A percentile compares a stretch with the other conserved stretches of the same genome.
Evolutionary conservation across 2,888 invertebrate species (phyloP).

Genomic region (Cyclophora punctaria): DNA sequence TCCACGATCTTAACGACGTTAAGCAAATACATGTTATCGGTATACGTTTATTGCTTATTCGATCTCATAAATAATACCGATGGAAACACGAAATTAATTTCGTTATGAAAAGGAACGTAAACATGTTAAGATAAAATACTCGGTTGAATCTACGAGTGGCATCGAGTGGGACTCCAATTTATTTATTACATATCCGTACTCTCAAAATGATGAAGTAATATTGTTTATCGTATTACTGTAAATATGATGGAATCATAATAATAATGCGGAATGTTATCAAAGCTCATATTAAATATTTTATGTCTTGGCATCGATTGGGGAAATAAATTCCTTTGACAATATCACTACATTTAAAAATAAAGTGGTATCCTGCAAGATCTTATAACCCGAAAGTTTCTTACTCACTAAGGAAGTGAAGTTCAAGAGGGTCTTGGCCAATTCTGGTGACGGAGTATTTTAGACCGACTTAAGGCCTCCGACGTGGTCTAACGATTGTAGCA

Average conservation of each 20-base stretch:
- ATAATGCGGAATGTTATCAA: slow-evolving; percentile 9
- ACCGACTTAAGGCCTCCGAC: no score
- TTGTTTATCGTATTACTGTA: slow-evolving; percentile 18
- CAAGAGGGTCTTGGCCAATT: no score
- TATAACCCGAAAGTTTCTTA: no score
- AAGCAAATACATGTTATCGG: slow-evolving; percentile 71
- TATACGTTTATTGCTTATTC: slow-evolving; percentile 71
- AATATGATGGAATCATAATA: slow-evolving; percentile 11
- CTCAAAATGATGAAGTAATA: slow-evolving; percentile 22
- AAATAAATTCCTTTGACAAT: no score
- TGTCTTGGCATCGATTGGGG: no score
- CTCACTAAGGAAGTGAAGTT: no score
- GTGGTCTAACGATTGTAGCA: no score
- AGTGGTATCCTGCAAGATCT: no score
- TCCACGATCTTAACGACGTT: slow-evolving; percentile 68
- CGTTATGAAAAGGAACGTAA: slow-evolving; percentile 54
- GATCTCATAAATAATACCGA: slow-evolving; percentile 68
- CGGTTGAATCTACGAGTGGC: slow-evolving; percentile 29
- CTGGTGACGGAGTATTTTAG: no score
- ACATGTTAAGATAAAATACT: slow-evolving; percentile 42
- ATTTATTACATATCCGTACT: slow-evolving; percentile 30
- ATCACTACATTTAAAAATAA: no score
- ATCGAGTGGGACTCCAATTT: slow-evolving; percentile 28
- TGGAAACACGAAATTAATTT: slow-evolving; percentile 70
- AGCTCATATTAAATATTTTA: neutral